Conservation (phyloP, 2,797 vertebrate genomes). For the Neostethus bicornis region DNA sequence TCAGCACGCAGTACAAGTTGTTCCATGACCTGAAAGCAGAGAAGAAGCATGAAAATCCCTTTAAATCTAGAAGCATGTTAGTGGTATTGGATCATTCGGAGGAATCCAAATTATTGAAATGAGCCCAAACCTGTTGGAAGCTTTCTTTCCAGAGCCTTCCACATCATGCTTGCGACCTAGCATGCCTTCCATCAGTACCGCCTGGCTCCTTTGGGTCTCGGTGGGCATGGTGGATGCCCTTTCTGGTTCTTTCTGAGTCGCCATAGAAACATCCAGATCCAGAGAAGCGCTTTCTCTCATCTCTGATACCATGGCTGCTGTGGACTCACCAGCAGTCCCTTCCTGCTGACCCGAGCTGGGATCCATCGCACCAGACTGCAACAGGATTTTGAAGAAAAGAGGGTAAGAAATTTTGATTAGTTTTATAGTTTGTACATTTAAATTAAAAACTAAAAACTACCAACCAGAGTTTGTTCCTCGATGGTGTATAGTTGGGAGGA, state of each 20-base stretch:
- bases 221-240: slow-evolving; percentile 83
- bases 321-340: slow-evolving; percentile 65
- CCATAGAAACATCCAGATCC: slow-evolving; percentile 63
- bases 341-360: slow-evolving; percentile 62
- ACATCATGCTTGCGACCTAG: slow-evolving; percentile 91
- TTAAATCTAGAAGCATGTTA: no score
- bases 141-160: slow-evolving; percentile 89
- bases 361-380: slow-evolving; percentile 66
- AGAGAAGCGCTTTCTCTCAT: slow-evolving; percentile 72
- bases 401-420: not conserved
- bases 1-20: slow-evolving; percentile 92
- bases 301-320: slow-evolving; percentile 57
- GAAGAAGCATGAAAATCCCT: slow-evolving; percentile 15
- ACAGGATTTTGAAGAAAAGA: not conserved
- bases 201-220: slow-evolving; percentile 63
- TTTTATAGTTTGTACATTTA: not conserved
- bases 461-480: slow-evolving; percentile 79
- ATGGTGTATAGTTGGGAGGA: slow-evolving; percentile 75
- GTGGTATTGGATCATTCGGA: no score
- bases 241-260: slow-evolving; percentile 69
- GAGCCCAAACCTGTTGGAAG: slow-evolving; percentile 86
- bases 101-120: not conserved
- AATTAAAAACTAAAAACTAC: slow-evolving; percentile 28
- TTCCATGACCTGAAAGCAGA: slow-evolving; percentile 90
- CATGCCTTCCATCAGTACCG: slow-evolving; percentile 85